Percentiles rank a stretch among this genome's conserved stretches.
phyloP scores from a whole-genome alignment of 2,888 invertebrate species.

The Hypomecis punctinalis region DNA sequence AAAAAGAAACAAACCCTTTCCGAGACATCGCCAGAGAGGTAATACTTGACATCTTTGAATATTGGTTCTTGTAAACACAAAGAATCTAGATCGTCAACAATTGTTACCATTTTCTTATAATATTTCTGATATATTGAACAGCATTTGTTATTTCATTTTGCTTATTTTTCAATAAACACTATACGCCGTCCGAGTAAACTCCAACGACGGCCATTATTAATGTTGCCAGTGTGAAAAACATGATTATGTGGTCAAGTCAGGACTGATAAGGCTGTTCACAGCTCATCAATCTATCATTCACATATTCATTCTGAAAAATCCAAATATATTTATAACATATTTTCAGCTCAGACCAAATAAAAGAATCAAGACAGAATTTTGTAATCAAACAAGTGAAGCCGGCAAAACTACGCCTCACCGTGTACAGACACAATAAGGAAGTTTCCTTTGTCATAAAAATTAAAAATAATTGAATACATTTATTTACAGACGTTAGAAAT shows the following conservation, averaged over 20 bases:
- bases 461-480: no score
- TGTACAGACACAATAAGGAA: no score
- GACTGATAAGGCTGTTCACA: conserved; percentile 15
- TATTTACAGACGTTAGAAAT: no score
- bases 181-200: conserved; percentile 53
- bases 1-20: conserved; percentile 87
- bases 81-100: conserved; percentile 82
- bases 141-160: conserved; percentile 42
- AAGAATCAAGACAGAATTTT: no score
- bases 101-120: conserved; percentile 82
- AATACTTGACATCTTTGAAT: conserved; percentile 94
- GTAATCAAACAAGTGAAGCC: no score
- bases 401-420: no score
- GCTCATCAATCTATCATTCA: conserved; percentile 14
- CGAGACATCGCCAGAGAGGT: conserved; percentile 91
- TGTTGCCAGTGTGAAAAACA: conserved; percentile 51
- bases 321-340: no score
- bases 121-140: conserved; percentile 33
- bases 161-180: conserved; percentile 28
- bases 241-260: neutral
- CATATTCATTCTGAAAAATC: no score
- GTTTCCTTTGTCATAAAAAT: no score
- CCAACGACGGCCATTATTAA: conserved; percentile 74
- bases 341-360: no score
- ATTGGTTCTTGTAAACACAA: conserved; percentile 85